A percentile compares a stretch with the other conserved stretches of the same genome.
phyloP scores from a whole-genome alignment of 1,140 invertebrate genomes.

The Drosophila nikananu region DNA sequence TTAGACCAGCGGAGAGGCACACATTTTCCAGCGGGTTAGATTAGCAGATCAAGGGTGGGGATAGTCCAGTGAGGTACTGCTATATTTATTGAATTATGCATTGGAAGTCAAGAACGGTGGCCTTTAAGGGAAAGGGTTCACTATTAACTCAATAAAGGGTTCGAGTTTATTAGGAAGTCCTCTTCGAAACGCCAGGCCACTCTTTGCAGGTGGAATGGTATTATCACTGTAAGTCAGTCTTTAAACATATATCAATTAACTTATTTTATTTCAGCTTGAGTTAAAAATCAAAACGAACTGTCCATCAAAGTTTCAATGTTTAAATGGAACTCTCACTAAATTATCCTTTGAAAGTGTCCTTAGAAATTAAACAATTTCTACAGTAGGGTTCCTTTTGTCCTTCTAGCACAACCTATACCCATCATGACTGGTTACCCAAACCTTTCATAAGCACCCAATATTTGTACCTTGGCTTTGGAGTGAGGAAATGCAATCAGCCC shows the following conservation, averaged over 20 bases:
- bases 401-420: not conserved
- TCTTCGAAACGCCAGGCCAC: not conserved
- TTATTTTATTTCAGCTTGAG: not conserved
- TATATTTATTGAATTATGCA: slow-evolving; percentile 16
- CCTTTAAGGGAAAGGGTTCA: not conserved
- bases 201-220: not conserved
- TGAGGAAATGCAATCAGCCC: slow-evolving; percentile 31
- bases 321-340: too few species aligned
- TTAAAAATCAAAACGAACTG: not conserved
- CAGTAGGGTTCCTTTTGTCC: not conserved
- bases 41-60: slow-evolving; percentile 27
- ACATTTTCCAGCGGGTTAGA: slow-evolving; percentile 41
- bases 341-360: too few species aligned
- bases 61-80: slow-evolving; percentile 29
- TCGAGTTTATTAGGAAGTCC: not conserved
- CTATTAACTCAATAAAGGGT: not conserved
- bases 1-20: slow-evolving; percentile 21
- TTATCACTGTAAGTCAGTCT: not conserved
- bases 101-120: not conserved
- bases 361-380: not conserved
- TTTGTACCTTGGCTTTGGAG: slow-evolving; percentile 17
- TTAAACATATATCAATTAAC: not conserved
- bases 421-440: slow-evolving; percentile 18
- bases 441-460: slow-evolving; percentile 35
- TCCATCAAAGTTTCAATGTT: not conserved